Percentiles rank a stretch among this genome's conserved stretches.
These are phyloP conservation scores for Struthidea cinerea DNA, from an alignment of 2,113 vertebrate species.

Conservation along the genomic window DNA sequence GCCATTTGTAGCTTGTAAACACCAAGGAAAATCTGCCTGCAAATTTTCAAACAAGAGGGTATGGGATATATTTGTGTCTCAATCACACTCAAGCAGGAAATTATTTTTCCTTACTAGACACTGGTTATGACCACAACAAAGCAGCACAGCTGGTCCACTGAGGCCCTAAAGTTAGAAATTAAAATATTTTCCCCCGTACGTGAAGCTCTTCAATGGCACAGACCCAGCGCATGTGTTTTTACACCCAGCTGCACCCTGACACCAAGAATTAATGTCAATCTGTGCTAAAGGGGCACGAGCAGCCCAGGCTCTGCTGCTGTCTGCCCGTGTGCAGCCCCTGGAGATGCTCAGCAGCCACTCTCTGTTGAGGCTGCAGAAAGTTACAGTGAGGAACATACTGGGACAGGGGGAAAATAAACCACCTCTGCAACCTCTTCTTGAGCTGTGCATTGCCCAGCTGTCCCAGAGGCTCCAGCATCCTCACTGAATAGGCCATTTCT, in stretches of 20 bases:
- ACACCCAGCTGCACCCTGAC: background rate
- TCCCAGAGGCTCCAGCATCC: background rate
- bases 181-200: accelerated
- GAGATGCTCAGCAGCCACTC: background rate
- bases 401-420: background rate
- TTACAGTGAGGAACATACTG: accelerated
- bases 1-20: background rate
- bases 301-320: background rate
- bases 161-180: background rate
- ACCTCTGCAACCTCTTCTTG: background rate
- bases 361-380: background rate
- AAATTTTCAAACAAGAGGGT: background rate
- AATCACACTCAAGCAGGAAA: background rate
- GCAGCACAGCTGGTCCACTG: background rate
- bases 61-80: background rate
- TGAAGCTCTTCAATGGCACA: background rate
- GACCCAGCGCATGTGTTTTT: background rate
- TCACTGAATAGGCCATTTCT: background rate
- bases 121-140: background rate
- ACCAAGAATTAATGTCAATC: background rate
- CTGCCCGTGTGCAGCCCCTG: background rate
- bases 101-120: background rate
- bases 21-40: background rate
- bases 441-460: background rate
- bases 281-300: accelerated